Conservation (phyloP, 1,140 invertebrate genomes). For the Pentalonia nigronervosa region DNA sequence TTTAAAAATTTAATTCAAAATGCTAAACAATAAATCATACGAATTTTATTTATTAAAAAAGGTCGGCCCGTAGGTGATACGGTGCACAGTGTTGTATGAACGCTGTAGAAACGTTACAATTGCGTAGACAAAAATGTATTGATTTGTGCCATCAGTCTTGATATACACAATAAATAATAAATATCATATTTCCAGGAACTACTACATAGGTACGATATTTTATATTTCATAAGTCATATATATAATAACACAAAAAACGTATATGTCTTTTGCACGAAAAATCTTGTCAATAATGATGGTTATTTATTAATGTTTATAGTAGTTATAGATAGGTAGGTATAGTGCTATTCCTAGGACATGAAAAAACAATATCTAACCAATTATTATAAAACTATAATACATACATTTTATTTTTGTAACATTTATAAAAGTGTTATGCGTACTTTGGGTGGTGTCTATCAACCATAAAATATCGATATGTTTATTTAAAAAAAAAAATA, state of each 20-base stretch:
- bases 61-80: background rate
- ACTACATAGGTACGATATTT: background rate
- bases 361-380: background rate
- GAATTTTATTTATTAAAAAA: constrained; percentile 25
- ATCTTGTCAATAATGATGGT: background rate
- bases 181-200: background rate
- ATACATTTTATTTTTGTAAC: no score
- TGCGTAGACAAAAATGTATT: background rate
- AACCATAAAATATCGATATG: background rate
- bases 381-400: background rate
- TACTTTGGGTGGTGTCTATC: background rate
- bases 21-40: background rate
- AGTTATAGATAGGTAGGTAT: no score
- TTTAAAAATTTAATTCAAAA: background rate
- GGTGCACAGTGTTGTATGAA: no score
- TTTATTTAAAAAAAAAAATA: background rate
- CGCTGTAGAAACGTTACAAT: background rate
- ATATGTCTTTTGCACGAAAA: background rate
- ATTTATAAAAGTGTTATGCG: no score
- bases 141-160: background rate
- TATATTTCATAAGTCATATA: background rate
- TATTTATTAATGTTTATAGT: background rate
- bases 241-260: background rate
- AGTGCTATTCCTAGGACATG: background rate
- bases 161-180: background rate